phyloP scores from a whole-genome alignment of 1,140 invertebrate species.

The Heliconius eleuchia region DNA sequence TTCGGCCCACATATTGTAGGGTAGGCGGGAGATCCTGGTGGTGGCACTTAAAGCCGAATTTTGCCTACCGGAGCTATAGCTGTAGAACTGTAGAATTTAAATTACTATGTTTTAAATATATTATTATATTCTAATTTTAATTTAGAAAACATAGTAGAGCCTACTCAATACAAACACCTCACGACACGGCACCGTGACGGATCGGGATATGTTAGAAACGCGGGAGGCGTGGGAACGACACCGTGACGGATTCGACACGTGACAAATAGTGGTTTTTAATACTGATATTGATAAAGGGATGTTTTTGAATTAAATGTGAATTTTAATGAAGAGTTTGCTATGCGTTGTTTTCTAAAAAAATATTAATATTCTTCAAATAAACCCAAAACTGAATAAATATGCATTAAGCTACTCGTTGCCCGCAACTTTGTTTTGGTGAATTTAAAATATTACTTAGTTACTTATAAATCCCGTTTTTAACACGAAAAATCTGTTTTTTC shows the following conservation, averaged over 20 bases:
- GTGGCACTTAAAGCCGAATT: background rate
- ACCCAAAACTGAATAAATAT: too few species aligned
- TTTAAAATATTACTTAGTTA: too few species aligned
- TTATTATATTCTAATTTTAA: too few species aligned
- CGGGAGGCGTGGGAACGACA: conserved; percentile 49
- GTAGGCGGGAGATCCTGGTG: too few species aligned
- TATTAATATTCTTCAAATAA: background rate
- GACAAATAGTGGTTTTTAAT: conserved; percentile 30
- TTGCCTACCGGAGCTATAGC: background rate
- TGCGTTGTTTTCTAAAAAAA: background rate
- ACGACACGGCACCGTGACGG: conserved; percentile 47
- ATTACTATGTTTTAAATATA: too few species aligned
- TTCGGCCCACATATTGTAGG: too few species aligned
- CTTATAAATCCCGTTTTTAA: too few species aligned
- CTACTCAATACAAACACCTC: conserved; percentile 23
- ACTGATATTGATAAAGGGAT: background rate
- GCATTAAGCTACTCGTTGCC: too few species aligned
- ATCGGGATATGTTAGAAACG: conserved; percentile 37
- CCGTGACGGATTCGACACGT: conserved; percentile 53
- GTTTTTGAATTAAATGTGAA: background rate
- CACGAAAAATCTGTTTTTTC: too few species aligned
- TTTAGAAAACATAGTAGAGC: background rate
- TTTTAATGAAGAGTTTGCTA: too few species aligned
- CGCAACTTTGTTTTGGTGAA: too few species aligned
- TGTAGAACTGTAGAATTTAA: too few species aligned